Conservation (phyloP, 2,888 invertebrate species). For the Abrostola tripartita region DNA sequence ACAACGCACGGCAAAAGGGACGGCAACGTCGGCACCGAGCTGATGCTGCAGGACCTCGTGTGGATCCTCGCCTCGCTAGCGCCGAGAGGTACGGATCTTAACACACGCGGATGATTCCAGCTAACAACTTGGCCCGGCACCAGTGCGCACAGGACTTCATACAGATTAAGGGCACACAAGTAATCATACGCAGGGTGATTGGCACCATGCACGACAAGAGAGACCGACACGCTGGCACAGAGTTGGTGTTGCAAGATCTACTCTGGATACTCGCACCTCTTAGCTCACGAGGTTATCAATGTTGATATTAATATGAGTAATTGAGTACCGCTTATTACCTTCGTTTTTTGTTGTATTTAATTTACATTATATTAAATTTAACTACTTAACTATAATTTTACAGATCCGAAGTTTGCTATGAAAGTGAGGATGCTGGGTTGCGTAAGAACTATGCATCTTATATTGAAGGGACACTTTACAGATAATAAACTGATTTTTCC, state of each 20-base stretch:
- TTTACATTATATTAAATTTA: constrained; percentile 5
- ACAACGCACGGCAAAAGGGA: constrained; percentile 86
- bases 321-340: background rate
- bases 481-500: constrained; percentile 89
- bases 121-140: constrained; percentile 79
- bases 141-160: constrained; percentile 85
- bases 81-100: constrained; percentile 81
- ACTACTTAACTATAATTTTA: constrained; percentile 52
- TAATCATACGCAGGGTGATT: constrained; percentile 83
- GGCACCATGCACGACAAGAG: constrained; percentile 82
- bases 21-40: constrained; percentile 83
- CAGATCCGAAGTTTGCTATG: constrained; percentile 90
- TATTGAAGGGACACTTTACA: constrained; percentile 88
- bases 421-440: constrained; percentile 90
- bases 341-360: background rate
- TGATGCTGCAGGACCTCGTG: constrained; percentile 88
- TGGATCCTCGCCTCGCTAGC: constrained; percentile 89
- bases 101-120: constrained; percentile 72
- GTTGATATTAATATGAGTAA: constrained; percentile 35
- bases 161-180: constrained; percentile 84
- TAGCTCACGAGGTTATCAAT: constrained; percentile 80
- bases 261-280: constrained; percentile 88
- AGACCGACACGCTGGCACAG: constrained; percentile 77
- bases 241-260: constrained; percentile 86
- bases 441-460: constrained; percentile 89